Percentiles rank a stretch among this genome's conserved stretches.
These are phyloP conservation scores for Drosophila busckii DNA, from an alignment of 1,140 invertebrate genomes.

Conservation along the genomic window DNA sequence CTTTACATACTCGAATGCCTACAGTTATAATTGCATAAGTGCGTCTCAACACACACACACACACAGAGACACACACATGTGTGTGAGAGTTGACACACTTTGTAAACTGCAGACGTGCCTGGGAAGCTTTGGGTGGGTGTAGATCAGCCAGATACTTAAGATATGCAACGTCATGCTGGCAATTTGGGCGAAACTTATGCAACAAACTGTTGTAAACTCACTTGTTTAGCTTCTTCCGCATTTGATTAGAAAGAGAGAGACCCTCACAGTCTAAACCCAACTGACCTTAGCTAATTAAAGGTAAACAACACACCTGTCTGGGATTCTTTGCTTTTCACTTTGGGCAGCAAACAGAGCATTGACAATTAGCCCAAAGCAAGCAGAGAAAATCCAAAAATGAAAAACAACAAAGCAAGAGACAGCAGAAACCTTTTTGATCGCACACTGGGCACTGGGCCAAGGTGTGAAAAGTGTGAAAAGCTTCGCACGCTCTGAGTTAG, in stretches of 20 bases:
- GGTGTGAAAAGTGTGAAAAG: constrained; percentile 31
- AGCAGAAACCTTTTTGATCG: constrained; percentile 8
- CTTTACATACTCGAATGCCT: constrained; percentile 46
- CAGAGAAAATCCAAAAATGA: constrained; percentile 1
- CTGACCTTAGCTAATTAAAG: constrained; percentile 55
- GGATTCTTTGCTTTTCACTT: constrained; percentile 26
- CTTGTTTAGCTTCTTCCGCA: constrained; percentile 6
- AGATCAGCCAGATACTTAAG: constrained; percentile 27
- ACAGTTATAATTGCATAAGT: constrained; percentile 55
- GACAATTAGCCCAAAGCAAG: constrained; percentile 22
- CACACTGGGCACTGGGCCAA: constrained; percentile 16
- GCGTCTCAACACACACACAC: constrained; percentile 22
- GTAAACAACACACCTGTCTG: constrained; percentile 9
- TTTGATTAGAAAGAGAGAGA: not conserved
- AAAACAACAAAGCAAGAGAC: constrained; percentile 9
- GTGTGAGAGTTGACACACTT: constrained; percentile 41
- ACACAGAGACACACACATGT: not conserved
- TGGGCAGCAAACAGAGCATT: constrained; percentile 38
- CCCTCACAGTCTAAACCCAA: constrained; percentile 16
- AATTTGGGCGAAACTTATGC: constrained; percentile 5
- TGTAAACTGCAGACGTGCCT: constrained; percentile 21
- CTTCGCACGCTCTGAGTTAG: constrained; percentile 3
- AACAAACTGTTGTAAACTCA: constrained; percentile 7
- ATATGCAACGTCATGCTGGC: not conserved
- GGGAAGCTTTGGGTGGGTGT: constrained; percentile 36